Conservation (phyloP, 2,113 vertebrate species). For the Erythrolamprus reginae region DNA sequence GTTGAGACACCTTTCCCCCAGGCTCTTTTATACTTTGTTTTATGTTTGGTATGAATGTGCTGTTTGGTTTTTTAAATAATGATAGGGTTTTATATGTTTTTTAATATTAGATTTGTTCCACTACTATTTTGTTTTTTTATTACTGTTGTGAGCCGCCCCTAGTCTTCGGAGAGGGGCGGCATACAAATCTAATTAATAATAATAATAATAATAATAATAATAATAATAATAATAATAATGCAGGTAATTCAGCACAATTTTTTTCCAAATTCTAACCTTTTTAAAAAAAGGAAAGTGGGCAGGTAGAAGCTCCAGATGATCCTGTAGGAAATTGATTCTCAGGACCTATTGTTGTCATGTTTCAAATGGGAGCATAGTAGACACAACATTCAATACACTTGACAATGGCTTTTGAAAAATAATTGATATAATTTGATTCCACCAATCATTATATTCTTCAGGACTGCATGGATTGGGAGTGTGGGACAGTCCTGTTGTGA, state of each 20-base stretch:
- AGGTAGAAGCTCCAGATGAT: neutral
- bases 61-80: no score
- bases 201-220: no score
- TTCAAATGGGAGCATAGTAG: neutral
- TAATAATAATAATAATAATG: no score
- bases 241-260: neutral
- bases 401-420: neutral
- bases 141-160: no score
- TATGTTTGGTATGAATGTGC: no score
- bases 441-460: neutral
- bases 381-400: neutral
- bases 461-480: neutral
- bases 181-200: no score
- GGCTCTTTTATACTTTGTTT: no score
- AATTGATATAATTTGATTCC: neutral
- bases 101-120: no score
- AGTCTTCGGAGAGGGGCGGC: no score
- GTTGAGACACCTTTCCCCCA: no score
- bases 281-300: neutral
- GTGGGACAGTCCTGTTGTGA: neutral
- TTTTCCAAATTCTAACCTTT: neutral
- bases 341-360: neutral
- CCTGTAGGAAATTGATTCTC: neutral
- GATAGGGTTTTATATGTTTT: no score
- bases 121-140: no score